Evolutionary conservation across 1,140 invertebrate species (phyloP).

Genomic region (Paracyclopina nana): DNA sequence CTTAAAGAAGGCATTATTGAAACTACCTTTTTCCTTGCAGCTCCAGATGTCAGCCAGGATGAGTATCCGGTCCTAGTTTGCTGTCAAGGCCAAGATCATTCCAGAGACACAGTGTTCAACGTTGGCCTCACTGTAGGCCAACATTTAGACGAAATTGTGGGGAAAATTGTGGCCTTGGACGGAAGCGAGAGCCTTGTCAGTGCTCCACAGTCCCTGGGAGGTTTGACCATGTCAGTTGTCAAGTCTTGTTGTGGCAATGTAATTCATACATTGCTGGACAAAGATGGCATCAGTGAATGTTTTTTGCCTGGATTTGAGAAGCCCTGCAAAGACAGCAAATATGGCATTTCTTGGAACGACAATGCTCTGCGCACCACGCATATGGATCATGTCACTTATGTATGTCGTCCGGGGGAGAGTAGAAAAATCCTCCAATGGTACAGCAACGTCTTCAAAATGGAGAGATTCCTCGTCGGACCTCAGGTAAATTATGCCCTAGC

Average conservation of each 20-base stretch:
- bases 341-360: background rate
- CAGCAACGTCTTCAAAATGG: background rate
- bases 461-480: background rate
- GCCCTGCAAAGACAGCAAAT: no score
- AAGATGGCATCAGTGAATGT: background rate
- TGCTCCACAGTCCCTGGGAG: background rate
- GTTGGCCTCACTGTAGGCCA: background rate
- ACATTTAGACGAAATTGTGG: background rate
- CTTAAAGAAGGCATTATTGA: no score
- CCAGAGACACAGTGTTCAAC: background rate
- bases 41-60: background rate
- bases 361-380: background rate
- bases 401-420: background rate
- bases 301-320: background rate
- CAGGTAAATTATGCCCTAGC: background rate
- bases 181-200: background rate
- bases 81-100: background rate
- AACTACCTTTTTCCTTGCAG: background rate
- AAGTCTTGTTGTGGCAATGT: background rate
- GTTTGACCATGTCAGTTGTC: background rate
- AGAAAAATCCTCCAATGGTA: background rate
- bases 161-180: background rate
- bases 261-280: background rate
- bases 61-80: background rate
- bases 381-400: background rate